phyloP scores from a whole-genome alignment of 2,113 vertebrate genomes.

The Laticauda colubrina region DNA sequence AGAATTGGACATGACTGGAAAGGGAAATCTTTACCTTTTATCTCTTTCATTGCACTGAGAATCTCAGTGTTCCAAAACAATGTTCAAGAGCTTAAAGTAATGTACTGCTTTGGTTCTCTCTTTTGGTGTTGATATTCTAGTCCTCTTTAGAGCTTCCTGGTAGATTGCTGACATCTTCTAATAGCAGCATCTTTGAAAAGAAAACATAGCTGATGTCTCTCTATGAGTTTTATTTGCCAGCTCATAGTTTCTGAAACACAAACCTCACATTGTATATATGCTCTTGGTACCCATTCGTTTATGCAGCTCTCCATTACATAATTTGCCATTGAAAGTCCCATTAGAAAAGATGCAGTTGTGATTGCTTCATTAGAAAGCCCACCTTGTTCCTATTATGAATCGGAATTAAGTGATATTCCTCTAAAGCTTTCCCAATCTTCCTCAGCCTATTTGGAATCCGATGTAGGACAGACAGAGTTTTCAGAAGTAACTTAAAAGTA shows the following conservation, averaged over 20 bases:
- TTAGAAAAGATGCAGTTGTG: background rate
- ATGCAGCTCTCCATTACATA: background rate
- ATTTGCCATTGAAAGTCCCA: background rate
- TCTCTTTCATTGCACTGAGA: background rate
- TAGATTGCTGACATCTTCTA: background rate
- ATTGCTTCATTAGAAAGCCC: background rate
- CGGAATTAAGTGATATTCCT: background rate
- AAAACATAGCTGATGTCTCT: background rate
- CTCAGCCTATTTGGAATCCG: background rate
- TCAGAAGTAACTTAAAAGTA: background rate
- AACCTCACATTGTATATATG: background rate
- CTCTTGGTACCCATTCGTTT: background rate
- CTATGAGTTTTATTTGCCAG: background rate
- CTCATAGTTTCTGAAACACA: background rate
- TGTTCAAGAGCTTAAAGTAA: slow-evolving; percentile 4
- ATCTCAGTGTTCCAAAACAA: background rate
- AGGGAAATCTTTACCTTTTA: background rate
- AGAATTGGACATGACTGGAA: background rate
- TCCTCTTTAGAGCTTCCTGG: slow-evolving; percentile 6
- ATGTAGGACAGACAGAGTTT: background rate
- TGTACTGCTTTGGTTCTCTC: background rate
- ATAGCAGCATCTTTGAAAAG: slow-evolving; percentile 26
- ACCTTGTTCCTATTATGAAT: slow-evolving; percentile 1
- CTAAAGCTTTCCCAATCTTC: background rate
- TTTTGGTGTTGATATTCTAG: background rate